Conservation (phyloP, 2,888 invertebrate species). For the Sinotaia quadrata region DNA sequence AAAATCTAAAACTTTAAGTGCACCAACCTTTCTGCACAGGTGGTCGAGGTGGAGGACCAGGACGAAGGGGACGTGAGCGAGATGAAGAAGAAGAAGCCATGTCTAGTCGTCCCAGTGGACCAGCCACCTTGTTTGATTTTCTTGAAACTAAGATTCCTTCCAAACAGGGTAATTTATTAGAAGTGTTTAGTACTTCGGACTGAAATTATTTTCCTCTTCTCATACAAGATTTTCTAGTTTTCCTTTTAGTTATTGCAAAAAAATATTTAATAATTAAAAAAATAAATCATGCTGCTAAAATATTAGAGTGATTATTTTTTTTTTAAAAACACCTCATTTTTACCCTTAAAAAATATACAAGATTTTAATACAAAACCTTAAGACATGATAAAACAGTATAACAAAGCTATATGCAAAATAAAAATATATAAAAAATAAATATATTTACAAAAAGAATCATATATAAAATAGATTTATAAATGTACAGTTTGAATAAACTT, state of each 20-base stretch:
- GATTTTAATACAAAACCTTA: no score
- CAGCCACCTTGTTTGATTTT: slow-evolving; percentile 71
- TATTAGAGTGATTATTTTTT: no score
- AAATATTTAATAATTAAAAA: neutral
- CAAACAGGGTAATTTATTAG: slow-evolving; percentile 46
- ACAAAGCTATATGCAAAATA: no score
- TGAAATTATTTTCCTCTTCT: neutral
- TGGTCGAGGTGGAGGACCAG: slow-evolving; percentile 35
- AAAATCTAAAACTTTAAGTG: no score
- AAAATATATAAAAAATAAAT: no score
- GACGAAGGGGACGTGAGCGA: slow-evolving; percentile 42
- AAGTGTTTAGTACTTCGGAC: neutral
- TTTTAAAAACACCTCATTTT: no score
- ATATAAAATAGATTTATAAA: no score
- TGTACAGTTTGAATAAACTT: no score
- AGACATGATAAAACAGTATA: no score
- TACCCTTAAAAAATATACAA: no score
- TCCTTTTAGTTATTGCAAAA: neutral
- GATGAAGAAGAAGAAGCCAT: slow-evolving; percentile 53
- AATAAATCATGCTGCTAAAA: no score
- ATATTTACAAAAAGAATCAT: no score
- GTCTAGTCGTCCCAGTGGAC: slow-evolving; percentile 65
- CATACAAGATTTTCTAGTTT: neutral
- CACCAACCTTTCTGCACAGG: slow-evolving; percentile 17
- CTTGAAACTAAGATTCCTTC: slow-evolving; percentile 66